Evolutionary conservation across 2,113 vertebrate genomes (phyloP).

Genomic region (Odocoileus hemionus): DNA sequence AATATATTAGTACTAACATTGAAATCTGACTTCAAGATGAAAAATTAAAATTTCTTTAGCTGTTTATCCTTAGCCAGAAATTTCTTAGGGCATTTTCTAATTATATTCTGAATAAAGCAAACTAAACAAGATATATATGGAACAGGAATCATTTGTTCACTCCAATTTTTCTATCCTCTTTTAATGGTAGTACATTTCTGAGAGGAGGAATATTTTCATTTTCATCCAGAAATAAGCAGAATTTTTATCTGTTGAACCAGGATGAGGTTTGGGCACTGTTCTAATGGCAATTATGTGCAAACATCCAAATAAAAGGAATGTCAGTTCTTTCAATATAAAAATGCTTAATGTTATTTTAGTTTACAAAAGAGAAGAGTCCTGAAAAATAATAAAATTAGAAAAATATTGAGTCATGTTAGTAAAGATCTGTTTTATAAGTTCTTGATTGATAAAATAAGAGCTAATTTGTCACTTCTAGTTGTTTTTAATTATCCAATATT

Average conservation of each 20-base stretch:
- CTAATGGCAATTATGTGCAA: neutral
- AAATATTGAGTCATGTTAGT: neutral
- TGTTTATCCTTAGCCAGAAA: neutral
- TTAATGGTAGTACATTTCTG: neutral
- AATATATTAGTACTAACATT: neutral
- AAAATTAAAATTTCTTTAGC: neutral
- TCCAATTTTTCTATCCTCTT: neutral
- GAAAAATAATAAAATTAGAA: conserved; percentile 3
- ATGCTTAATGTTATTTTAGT: neutral
- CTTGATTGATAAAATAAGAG: neutral
- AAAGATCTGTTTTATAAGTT: neutral
- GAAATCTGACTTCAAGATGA: neutral
- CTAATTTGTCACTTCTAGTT: neutral
- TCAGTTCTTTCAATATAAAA: neutral
- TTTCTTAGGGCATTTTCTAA: neutral
- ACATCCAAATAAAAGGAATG: neutral
- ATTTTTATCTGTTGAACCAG: neutral
- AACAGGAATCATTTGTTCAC: neutral
- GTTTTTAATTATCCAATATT: neutral
- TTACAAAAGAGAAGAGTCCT: neutral
- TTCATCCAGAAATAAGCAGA: neutral
- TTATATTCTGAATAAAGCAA: neutral
- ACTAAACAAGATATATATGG: no score
- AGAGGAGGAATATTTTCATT: neutral
- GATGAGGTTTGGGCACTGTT: neutral